These are phyloP conservation scores for Tipula vernalis DNA, from an alignment of 2,888 invertebrate species.

Conservation along the genomic window DNA sequence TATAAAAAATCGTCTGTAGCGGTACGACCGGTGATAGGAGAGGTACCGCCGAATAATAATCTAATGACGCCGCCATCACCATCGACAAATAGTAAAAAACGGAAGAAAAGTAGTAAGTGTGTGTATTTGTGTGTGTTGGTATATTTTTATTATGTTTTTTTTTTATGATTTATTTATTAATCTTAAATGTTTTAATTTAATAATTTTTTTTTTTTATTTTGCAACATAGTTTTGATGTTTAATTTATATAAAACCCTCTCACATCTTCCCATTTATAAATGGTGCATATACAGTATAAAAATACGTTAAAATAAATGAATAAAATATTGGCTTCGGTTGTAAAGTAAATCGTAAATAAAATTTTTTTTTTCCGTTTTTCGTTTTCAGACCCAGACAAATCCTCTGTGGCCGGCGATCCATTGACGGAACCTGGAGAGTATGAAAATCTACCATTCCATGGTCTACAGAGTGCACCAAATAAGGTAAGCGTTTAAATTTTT, in stretches of 20 bases:
- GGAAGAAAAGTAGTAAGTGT: neutral
- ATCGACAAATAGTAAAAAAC: neutral
- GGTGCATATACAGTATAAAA: neutral
- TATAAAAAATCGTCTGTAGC: slow-evolving; percentile 58
- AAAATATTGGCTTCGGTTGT: neutral
- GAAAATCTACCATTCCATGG: slow-evolving; percentile 94
- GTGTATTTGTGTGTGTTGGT: neutral
- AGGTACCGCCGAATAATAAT: neutral
- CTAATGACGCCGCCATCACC: neutral
- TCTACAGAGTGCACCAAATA: slow-evolving; percentile 84
- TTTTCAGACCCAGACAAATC: slow-evolving; percentile 35
- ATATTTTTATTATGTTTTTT: neutral
- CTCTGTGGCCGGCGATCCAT: slow-evolving; percentile 47
- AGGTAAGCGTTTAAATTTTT: slow-evolving; percentile 46
- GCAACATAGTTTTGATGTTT: neutral
- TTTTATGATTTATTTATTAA: neutral
- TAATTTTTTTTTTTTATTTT: neutral
- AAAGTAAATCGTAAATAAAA: neutral
- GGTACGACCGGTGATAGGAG: slow-evolving; percentile 17
- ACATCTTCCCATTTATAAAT: neutral
- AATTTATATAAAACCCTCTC: neutral
- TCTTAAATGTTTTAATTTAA: neutral
- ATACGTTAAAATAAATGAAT: neutral
- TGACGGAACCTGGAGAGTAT: slow-evolving; percentile 76
- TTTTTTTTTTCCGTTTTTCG: neutral